phyloP scores from a whole-genome alignment of 2,797 vertebrate genomes.

The Notamacropus eugenii region DNA sequence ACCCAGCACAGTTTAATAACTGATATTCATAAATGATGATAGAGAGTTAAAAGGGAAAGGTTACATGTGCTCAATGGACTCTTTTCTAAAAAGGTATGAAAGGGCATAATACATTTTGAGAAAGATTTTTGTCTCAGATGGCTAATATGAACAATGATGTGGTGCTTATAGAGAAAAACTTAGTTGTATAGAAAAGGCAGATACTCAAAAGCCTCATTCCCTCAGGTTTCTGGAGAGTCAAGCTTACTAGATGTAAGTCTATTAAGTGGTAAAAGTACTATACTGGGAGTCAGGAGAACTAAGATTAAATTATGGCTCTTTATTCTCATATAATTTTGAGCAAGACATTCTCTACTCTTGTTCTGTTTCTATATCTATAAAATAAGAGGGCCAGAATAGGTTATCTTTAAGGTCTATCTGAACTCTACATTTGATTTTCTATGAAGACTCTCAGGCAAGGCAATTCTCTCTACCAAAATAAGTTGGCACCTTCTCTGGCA shows the following conservation, averaged over 20 bases:
- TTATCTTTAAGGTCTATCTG: background rate
- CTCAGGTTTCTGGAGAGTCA: conserved; percentile 2
- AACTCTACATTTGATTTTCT: background rate
- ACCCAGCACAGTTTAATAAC: background rate
- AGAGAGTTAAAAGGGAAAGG: conserved; percentile 36
- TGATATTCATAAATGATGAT: conserved; percentile 34
- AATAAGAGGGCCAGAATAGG: background rate
- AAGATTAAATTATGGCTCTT: background rate
- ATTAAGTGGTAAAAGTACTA: background rate
- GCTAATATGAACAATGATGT: conserved; percentile 45
- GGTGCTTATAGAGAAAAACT: background rate
- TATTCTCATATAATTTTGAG: background rate
- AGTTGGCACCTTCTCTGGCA: background rate
- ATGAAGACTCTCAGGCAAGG: background rate
- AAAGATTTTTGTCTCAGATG: conserved; percentile 27
- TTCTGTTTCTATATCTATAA: background rate
- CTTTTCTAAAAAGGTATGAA: conserved; percentile 17
- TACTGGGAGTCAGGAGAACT: background rate
- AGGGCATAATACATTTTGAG: conserved; percentile 33
- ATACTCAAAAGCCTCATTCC: background rate
- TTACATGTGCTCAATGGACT: conserved; percentile 16
- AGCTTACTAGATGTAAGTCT: conserved; percentile 20
- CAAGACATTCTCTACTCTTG: background rate
- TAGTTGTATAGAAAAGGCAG: conserved; percentile 13
- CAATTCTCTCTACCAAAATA: background rate